Evolutionary conservation across 2,113 vertebrate species (phyloP).

Genomic region (Atrichornis clamosus): DNA sequence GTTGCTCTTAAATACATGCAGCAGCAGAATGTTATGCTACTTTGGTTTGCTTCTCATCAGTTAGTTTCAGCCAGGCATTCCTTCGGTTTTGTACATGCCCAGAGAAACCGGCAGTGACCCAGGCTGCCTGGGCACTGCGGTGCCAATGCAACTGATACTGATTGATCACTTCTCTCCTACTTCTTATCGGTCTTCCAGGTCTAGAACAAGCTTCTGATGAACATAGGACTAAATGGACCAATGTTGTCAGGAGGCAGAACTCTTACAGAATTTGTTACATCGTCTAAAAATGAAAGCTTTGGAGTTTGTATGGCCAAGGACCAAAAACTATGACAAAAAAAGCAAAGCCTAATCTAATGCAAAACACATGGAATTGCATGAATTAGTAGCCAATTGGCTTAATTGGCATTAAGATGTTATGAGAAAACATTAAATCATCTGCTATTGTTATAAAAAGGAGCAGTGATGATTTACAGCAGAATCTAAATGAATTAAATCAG

Average conservation of each 20-base stretch:
- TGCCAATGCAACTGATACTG: not conserved
- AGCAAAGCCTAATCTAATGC: not conserved
- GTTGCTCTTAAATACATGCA: not conserved
- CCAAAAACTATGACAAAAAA: not conserved
- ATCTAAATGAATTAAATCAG: not conserved
- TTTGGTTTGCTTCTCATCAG: not conserved
- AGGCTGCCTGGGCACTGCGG: not conserved
- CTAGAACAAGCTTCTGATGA: not conserved
- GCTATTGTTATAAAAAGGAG: not conserved
- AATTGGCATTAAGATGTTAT: not conserved
- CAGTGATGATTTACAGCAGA: not conserved
- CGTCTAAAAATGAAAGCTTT: not conserved
- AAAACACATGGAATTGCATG: not conserved
- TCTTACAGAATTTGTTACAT: not conserved
- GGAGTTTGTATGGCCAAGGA: not conserved
- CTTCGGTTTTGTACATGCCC: not conserved
- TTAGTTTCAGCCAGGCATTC: not conserved
- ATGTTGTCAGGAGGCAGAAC: not conserved
- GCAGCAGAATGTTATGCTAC: not conserved
- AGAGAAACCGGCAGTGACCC: not conserved
- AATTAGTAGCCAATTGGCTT: not conserved
- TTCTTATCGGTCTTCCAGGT: not conserved
- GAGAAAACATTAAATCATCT: not conserved
- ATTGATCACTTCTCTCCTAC: accelerated
- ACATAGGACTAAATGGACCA: not conserved